A percentile compares a stretch with the other conserved stretches of the same genome.
Evolutionary conservation across 1,140 invertebrate species (phyloP).

Genomic region (Heterodera carotae): DNA sequence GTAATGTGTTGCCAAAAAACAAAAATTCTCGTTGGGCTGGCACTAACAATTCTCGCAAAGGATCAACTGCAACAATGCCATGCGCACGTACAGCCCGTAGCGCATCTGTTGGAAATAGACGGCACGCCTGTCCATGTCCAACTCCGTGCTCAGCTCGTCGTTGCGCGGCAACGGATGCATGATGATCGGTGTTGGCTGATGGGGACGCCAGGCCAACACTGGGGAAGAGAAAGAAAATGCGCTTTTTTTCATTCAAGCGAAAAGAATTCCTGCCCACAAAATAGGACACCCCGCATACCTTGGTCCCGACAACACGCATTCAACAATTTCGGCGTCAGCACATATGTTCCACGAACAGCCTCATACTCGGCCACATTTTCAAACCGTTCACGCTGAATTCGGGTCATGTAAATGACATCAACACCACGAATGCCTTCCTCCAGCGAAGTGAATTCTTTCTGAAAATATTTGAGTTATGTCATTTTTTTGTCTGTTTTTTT

Average conservation of each 20-base stretch:
- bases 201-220: conserved; percentile 10
- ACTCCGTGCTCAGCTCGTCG: conserved; percentile 84
- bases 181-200: conserved; percentile 76
- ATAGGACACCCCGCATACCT: background rate
- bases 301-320: conserved; percentile 73
- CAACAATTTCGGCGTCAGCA: conserved; percentile 92
- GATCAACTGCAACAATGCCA: conserved; percentile 91
- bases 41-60: conserved; percentile 65
- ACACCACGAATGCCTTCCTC: conserved; percentile 85
- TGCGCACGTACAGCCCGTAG: conserved; percentile 94
- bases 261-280: background rate
- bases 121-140: conserved; percentile 91
- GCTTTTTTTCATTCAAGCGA: conserved; percentile 22
- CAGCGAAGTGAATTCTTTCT: conserved; percentile 74
- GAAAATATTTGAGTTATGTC: too few relatives aligned
- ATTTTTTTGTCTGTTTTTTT: too few relatives aligned
- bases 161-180: conserved; percentile 95
- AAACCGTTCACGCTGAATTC: conserved; percentile 94
- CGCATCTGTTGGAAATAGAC: conserved; percentile 98
- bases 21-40: too few relatives aligned
- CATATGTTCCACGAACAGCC: conserved; percentile 79
- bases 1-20: too few relatives aligned
- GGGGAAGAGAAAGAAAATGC: too few relatives aligned
- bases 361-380: conserved; percentile 80
- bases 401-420: conserved; percentile 92